These are phyloP conservation scores for Netelia virgata DNA, from an alignment of 2,888 invertebrate species.

Conservation along the genomic window DNA sequence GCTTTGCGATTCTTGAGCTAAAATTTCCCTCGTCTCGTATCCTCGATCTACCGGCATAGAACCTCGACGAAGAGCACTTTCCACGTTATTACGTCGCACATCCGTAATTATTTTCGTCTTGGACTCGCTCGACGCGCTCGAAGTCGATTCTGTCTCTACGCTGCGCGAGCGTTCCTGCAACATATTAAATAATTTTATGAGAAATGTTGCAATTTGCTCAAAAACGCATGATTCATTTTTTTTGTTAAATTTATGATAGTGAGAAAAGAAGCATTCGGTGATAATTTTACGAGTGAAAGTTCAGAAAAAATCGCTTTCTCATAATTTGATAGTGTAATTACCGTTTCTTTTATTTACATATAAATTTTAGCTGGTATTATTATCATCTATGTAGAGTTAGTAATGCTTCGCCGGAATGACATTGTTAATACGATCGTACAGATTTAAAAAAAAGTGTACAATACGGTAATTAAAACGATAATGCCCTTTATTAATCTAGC, in stretches of 20 bases:
- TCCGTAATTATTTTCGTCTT: constrained; percentile 68
- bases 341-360: no score
- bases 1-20: neutral
- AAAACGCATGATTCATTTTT: neutral
- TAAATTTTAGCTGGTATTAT: no score
- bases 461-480: no score
- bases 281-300: neutral
- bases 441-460: no score
- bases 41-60: constrained; percentile 5
- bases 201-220: neutral
- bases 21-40: constrained; percentile 15
- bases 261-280: constrained; percentile 35
- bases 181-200: constrained; percentile 69
- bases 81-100: constrained; percentile 72
- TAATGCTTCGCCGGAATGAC: constrained; percentile 18
- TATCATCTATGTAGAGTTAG: constrained; percentile 1
- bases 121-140: constrained; percentile 64
- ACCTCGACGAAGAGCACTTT: constrained; percentile 1
- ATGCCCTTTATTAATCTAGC: neutral
- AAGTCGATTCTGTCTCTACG: constrained; percentile 61
- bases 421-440: constrained; percentile 20
- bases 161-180: constrained; percentile 76
- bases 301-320: neutral
- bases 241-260: constrained; percentile 36
- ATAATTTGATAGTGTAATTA: no score